phyloP scores from a whole-genome alignment of 2,113 vertebrate genomes.

The Scartelaos histophorus region DNA sequence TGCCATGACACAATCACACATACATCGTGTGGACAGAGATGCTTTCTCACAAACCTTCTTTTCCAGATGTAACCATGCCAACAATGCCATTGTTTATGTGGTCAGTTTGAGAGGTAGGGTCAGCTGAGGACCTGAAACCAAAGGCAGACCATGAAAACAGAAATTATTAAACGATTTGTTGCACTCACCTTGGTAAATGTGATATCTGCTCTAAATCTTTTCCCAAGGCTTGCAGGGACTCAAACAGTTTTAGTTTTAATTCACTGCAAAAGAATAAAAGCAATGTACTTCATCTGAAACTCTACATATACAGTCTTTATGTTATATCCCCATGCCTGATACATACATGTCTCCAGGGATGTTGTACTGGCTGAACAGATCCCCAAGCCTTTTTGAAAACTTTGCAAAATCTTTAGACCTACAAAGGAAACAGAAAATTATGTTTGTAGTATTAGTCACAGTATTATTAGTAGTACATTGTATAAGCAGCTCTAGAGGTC shows the following conservation, averaged over 20 bases:
- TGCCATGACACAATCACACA: background rate
- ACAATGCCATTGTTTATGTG: conserved; percentile 78
- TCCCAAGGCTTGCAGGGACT: conserved; percentile 75
- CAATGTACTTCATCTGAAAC: background rate
- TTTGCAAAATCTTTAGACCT: conserved; percentile 81
- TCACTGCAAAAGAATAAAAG: conserved; percentile 59
- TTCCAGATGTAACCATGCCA: conserved; percentile 73
- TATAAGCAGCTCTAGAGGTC: too few species aligned
- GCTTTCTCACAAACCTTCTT: conserved; percentile 59
- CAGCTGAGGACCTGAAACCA: conserved; percentile 56
- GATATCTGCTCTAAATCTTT: conserved; percentile 80
- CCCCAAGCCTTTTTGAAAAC: conserved; percentile 77
- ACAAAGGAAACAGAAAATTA: conserved; percentile 5
- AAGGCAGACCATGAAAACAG: background rate
- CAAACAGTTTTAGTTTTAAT: conserved; percentile 76
- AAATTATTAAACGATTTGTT: background rate
- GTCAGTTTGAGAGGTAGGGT: conserved; percentile 56
- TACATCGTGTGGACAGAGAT: background rate
- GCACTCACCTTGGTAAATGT: conserved; percentile 75
- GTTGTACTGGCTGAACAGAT: conserved; percentile 74
- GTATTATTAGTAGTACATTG: too few species aligned
- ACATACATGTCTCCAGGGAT: conserved; percentile 81
- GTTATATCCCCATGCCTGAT: background rate
- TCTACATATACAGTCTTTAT: background rate
- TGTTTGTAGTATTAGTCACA: background rate